These are phyloP conservation scores for Drosophila sp. DNA, from an alignment of 1,140 invertebrate genomes.

Conservation along the genomic window DNA sequence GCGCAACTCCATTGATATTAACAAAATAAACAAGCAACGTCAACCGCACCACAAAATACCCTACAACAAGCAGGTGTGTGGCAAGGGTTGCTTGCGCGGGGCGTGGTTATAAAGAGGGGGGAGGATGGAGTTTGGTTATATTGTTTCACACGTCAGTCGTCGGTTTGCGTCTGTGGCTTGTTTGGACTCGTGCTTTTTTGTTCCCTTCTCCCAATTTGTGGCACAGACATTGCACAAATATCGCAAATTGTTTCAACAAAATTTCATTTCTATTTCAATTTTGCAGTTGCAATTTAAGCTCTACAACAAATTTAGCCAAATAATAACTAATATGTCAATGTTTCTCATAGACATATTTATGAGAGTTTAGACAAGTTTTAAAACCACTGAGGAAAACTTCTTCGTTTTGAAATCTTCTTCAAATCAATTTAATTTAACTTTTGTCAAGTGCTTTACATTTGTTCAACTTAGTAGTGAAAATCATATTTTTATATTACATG, in stretches of 20 bases:
- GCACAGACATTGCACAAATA: slow-evolving; percentile 38
- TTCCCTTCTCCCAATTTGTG: background rate
- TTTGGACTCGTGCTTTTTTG: background rate
- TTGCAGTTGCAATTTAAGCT: too few relatives aligned
- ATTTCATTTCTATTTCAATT: too few relatives aligned
- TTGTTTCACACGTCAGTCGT: background rate
- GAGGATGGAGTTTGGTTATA: background rate
- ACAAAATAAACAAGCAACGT: slow-evolving; percentile 51
- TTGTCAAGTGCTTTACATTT: too few relatives aligned
- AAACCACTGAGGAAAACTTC: too few relatives aligned
- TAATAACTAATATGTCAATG: too few relatives aligned
- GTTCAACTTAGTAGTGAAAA: too few relatives aligned
- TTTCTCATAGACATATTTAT: too few relatives aligned
- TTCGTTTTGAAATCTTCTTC: too few relatives aligned
- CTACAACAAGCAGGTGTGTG: slow-evolving; percentile 10
- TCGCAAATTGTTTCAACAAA: slow-evolving; percentile 17
- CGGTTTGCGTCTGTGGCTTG: slow-evolving; percentile 3
- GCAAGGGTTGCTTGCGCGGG: too few relatives aligned
- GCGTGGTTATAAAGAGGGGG: background rate
- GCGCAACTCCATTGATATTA: slow-evolving; percentile 47
- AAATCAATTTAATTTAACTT: too few relatives aligned
- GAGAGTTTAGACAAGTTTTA: too few relatives aligned
- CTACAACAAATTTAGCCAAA: background rate
- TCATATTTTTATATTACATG: too few relatives aligned
- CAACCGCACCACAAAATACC: slow-evolving; percentile 15